Conservation (phyloP, 1,140 invertebrate genomes). For the Tachypleus tridentatus region DNA sequence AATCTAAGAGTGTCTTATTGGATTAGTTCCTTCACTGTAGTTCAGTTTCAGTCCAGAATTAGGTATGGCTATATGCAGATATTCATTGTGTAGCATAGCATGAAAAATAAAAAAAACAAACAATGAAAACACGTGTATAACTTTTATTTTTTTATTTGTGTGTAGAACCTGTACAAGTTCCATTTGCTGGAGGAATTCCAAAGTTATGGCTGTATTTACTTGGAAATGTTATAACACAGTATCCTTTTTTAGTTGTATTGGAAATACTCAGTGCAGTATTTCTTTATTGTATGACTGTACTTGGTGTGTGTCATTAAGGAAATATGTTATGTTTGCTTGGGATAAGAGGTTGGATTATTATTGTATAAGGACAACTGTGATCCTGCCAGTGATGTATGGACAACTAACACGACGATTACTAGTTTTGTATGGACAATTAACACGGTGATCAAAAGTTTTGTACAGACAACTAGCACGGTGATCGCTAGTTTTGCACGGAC, state of each 20-base stretch:
- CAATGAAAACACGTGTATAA: neutral
- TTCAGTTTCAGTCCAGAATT: slow-evolving; percentile 4
- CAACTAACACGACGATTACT: too few relatives aligned
- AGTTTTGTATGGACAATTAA: too few relatives aligned
- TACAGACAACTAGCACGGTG: too few relatives aligned
- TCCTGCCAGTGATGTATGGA: too few relatives aligned
- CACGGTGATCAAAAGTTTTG: too few relatives aligned
- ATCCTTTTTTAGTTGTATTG: slow-evolving; percentile 37
- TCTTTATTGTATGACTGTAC: neutral
- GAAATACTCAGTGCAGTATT: neutral
- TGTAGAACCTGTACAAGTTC: slow-evolving; percentile 30
- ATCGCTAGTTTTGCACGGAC: too few relatives aligned
- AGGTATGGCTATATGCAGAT: neutral
- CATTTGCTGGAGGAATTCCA: slow-evolving; percentile 45
- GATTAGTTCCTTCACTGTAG: neutral
- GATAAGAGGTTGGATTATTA: too few relatives aligned
- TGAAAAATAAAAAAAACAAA: too few relatives aligned
- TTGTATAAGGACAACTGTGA: too few relatives aligned
- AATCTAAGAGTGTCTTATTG: neutral
- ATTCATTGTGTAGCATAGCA: too few relatives aligned
- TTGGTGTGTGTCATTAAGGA: slow-evolving; percentile 5
- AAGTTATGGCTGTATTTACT: slow-evolving; percentile 64
- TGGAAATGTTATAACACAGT: slow-evolving; percentile 83
- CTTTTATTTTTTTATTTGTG: slow-evolving; percentile 17
- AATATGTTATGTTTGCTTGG: too few relatives aligned